Evolutionary conservation across 2,888 invertebrate species (phyloP), one percentile per base, ranked within the genome.

Genomic region (Tineola bisselliella): DNA sequence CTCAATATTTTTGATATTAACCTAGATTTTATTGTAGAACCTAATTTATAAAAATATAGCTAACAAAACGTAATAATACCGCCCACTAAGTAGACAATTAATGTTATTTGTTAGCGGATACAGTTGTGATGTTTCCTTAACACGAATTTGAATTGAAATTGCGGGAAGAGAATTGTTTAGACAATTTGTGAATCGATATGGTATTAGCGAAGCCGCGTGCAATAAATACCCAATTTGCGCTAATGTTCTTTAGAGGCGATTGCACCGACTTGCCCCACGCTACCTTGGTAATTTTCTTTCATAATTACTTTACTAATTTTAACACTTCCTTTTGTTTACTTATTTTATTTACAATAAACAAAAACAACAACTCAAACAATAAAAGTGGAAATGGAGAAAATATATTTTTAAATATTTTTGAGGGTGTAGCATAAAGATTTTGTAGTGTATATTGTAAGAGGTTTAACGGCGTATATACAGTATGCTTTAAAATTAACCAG

Each of bases 161-260:
- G 19, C 48, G 38, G 38, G 15, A 48, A 48, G 17, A 48, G 25
- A 54, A 54, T 54, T 54, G 25, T 12, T 12, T 18, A 33, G 58
- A 58, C 33, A 58, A 58, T 58, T 58, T 58, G 54, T 18, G 25
- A 10, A 25, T 25, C 54, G 10, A 25, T 25, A 54, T 18, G 25
- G 25, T 25, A 25, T 13, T 54, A n/a, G 54, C 13, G 48, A 18
- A 48, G 15, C 15, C 65, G 66, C 62, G 64, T 63, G 68, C 64
- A 64, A 67, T 69, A 71, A 73, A 70, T 70, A 69, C 64, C 69
- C 70, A 72, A 73, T 71, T 74, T 71, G 63, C 60, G 57, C 58
- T 33, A 58, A 54, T 54, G 54, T 60, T 57, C 59, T 62, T 64
- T 64, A 61, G 62, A 61, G 60, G 63, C 60, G 63, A 63, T 63